phyloP scores from a whole-genome alignment of 2,113 vertebrate genomes.

The Eurystomus gularis region DNA sequence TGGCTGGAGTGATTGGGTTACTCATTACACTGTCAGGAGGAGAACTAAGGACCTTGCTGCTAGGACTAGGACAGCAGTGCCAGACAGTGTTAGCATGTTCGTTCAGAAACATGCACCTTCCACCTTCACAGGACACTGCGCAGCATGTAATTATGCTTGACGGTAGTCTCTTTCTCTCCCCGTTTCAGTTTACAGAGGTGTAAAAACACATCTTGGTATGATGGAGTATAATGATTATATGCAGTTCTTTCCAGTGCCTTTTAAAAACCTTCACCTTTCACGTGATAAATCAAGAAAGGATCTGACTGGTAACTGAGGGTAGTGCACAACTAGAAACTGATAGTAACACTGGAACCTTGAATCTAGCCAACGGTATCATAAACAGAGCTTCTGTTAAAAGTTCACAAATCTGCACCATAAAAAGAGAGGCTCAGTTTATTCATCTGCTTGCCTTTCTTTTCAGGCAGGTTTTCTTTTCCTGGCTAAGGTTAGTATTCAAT shows the following conservation, averaged over 20 bases:
- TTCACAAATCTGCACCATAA: background rate
- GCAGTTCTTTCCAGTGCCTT: background rate
- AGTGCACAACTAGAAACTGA: background rate
- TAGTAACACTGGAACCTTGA: background rate
- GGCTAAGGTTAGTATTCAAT: background rate
- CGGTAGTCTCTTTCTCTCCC: background rate
- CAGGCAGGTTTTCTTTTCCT: background rate
- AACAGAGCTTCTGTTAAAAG: background rate
- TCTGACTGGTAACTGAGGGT: background rate
- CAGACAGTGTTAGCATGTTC: background rate
- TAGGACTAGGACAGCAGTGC: background rate
- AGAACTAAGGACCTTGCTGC: background rate
- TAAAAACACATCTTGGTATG: background rate
- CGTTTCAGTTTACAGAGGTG: background rate
- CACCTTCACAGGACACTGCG: background rate
- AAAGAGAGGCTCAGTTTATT: background rate
- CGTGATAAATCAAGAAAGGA: background rate
- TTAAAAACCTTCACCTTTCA: background rate
- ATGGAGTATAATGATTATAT: background rate
- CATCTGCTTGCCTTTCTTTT: background rate
- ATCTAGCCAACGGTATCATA: background rate
- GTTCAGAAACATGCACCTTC: background rate
- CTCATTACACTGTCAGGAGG: background rate
- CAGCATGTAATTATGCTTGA: background rate
- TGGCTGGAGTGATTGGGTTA: background rate